Conservation (phyloP, 2,797 vertebrate species). For the Furcifer pardalis region DNA sequence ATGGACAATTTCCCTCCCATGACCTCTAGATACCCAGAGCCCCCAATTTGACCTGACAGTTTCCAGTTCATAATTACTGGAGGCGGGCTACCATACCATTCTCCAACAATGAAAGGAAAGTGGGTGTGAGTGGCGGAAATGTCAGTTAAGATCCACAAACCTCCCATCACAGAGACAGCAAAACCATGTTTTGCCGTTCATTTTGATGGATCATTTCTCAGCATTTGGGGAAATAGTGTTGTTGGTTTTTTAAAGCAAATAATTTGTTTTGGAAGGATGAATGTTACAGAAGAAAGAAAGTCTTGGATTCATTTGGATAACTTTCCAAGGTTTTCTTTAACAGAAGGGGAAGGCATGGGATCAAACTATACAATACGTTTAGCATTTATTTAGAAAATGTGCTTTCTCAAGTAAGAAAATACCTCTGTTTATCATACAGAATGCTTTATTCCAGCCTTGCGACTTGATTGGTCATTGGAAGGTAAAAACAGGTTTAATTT, state of each 20-base stretch:
- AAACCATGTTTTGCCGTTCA: neutral
- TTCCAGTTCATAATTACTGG: slow-evolving; percentile 6
- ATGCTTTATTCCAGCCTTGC: too few relatives aligned
- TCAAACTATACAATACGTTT: too few relatives aligned
- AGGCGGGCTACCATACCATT: neutral
- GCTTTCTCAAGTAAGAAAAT: too few relatives aligned
- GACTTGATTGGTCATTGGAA: too few relatives aligned
- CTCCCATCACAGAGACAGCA: neutral
- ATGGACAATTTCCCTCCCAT: neutral
- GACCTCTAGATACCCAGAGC: neutral
- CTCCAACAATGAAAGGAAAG: neutral
- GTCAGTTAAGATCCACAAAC: neutral
- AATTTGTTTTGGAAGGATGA: neutral
- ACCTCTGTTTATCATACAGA: too few relatives aligned
- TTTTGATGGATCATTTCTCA: neutral
- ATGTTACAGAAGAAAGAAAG: neutral
- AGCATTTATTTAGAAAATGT: too few relatives aligned
- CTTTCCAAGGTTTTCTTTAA: too few relatives aligned
- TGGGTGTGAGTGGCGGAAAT: neutral
- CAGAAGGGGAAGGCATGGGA: too few relatives aligned
- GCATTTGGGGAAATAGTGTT: neutral
- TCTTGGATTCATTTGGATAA: neutral
- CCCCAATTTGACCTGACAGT: fast-evolving
- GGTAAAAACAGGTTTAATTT: too few relatives aligned
- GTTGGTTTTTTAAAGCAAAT: slow-evolving; percentile 8